Base-by-base conservation (phyloP, 2,797 vertebrate genomes). In the Zenarchopterus dispar region DNA sequence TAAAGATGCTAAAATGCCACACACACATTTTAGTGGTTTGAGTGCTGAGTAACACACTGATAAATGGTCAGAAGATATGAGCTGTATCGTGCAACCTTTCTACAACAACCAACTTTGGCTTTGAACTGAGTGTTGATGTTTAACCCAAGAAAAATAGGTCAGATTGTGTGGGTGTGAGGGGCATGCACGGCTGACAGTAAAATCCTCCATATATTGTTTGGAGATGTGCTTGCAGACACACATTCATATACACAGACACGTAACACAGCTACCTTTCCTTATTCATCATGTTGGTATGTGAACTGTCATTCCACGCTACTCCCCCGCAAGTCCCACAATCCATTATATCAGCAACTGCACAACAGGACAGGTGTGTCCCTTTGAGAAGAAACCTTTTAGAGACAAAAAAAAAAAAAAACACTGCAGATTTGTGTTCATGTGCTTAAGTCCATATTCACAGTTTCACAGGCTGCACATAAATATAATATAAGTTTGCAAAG, bases 281-380 rank as follows among this genome's bases (percentile, higher is more conserved):
- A 72, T 55, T 79, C 76, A 71, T 22, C 24, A 0, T 59, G 21
- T 51, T 62, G 80, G 77, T 73, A 79, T 86, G 75, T 33, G 57
- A 69, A 62, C 42, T 45, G 51, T 81, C 78, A 76, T 82, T 83
- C 69, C 73, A 73, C 41, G 22, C 22, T 75, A 68, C 75, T 67
- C 82, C 84, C 82, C 53, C 75, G 72, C 82, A 83, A 70, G 56
- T 83, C 81, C 52, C 82, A 84, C 73, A 82, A 54, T 65, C 62
- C 44, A 47, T 26, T 52, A 24, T 50, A 46, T 51, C 19, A 31
- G 66, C 36, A 2, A 36, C 26, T 58, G 46, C 24, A 36, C 46
- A 56, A 55, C 46, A 42, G 42, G 46, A 44, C 56, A 74, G 75
- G 69, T 62, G 75, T 74, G 79, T 63, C 72, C 1, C 16, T 33